phyloP scores from a whole-genome alignment of 2,797 vertebrate species.

The Halcyon smyrnensis region DNA sequence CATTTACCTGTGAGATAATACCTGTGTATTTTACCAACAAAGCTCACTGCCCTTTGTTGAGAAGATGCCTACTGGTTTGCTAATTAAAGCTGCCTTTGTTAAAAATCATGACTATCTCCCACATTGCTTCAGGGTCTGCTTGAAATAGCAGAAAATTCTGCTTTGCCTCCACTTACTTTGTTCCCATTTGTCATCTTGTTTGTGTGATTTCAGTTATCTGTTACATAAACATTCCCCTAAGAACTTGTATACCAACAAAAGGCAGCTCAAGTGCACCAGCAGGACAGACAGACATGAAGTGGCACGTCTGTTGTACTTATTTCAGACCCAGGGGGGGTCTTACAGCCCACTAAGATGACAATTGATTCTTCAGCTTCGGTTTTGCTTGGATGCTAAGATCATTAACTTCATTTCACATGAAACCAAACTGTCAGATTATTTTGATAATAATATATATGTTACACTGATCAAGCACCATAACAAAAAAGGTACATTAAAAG shows the following conservation, averaged over 20 bases:
- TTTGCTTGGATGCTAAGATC: neutral
- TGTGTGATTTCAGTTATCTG: neutral
- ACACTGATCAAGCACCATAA: neutral
- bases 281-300: neutral
- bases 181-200: neutral
- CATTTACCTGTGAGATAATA: neutral
- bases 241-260: neutral
- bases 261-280: neutral
- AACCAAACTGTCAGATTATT: neutral
- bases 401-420: neutral
- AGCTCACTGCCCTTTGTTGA: neutral
- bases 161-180: neutral
- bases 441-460: neutral
- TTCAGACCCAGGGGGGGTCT: neutral
- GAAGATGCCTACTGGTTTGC: neutral
- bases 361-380: neutral
- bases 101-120: neutral
- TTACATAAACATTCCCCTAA: neutral
- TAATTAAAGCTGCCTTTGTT: neutral
- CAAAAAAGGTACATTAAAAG: neutral
- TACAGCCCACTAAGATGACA: neutral
- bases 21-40: neutral
- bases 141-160: neutral
- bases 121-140: neutral
- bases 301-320: fast-evolving